phyloP scores from a whole-genome alignment of 2,888 invertebrate genomes.

The Pasiphila rectangulata region DNA sequence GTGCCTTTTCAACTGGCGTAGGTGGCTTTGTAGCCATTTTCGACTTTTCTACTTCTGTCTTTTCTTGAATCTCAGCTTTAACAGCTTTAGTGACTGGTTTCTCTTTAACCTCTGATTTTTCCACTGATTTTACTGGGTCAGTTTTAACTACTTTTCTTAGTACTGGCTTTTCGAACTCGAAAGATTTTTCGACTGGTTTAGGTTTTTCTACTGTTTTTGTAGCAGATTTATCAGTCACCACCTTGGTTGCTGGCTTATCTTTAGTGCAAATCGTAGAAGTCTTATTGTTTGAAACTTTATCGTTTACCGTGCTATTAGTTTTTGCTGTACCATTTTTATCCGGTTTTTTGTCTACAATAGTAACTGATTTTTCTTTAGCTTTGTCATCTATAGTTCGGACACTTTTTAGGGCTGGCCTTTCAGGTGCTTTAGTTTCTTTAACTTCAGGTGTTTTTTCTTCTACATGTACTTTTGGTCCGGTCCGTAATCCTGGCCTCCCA shows the following conservation, averaged over 20 bases:
- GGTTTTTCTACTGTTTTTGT: constrained; percentile 40
- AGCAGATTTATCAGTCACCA: constrained; percentile 38
- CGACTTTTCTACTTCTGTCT: constrained; percentile 54
- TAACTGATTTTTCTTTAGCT: constrained; percentile 68
- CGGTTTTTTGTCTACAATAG: constrained; percentile 63
- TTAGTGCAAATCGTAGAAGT: constrained; percentile 36
- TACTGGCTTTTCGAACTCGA: constrained; percentile 24
- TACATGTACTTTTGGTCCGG: constrained; percentile 30
- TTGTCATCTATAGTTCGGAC: constrained; percentile 72
- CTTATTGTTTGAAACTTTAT: constrained; percentile 39
- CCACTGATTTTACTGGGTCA: constrained; percentile 24
- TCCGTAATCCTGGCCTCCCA: constrained; percentile 54
- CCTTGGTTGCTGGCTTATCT: constrained; percentile 41
- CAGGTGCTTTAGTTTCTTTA: constrained; percentile 53
- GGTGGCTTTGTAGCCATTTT: constrained; percentile 76
- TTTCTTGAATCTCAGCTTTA: constrained; percentile 44
- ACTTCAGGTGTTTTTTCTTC: constrained; percentile 50
- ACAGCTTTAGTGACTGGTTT: constrained; percentile 40
- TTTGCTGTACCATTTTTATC: constrained; percentile 54
- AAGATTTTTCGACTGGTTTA: constrained; percentile 39
- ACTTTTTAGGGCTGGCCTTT: constrained; percentile 59
- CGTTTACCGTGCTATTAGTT: constrained; percentile 43
- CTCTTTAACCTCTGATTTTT: constrained; percentile 29
- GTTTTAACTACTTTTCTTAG: constrained; percentile 28
- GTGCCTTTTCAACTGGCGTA: constrained; percentile 59